A percentile compares a stretch with the other conserved stretches of the same genome.
These are phyloP conservation scores for Charaxes varanes DNA, from an alignment of 1,140 invertebrate species.

Conservation along the genomic window DNA sequence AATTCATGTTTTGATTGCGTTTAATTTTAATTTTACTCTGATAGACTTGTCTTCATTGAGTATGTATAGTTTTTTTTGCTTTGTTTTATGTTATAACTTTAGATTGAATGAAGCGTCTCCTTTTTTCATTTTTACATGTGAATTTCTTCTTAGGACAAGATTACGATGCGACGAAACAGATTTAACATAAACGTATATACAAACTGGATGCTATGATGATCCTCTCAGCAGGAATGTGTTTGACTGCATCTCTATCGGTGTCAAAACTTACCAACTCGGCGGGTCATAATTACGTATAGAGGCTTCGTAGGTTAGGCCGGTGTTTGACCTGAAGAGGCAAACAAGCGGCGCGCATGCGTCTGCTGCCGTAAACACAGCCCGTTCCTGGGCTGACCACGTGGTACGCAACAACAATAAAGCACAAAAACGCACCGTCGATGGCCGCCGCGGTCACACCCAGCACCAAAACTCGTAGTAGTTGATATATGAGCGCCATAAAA, in stretches of 20 bases:
- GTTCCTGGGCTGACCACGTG: constrained; percentile 47
- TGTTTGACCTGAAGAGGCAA: constrained; percentile 59
- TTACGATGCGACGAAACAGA: too few relatives aligned
- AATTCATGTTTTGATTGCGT: constrained; percentile 43
- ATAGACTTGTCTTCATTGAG: constrained; percentile 26
- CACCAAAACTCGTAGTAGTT: constrained; percentile 60
- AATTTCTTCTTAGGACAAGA: too few relatives aligned
- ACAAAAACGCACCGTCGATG: constrained; percentile 53
- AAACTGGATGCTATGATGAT: too few relatives aligned
- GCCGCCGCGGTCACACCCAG: constrained; percentile 64
- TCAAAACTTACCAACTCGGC: constrained; percentile 15
- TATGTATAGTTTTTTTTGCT: constrained; percentile 22
- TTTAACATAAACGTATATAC: too few relatives aligned
- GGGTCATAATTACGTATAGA: constrained; percentile 45
- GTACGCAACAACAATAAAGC: constrained; percentile 36
- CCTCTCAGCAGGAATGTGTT: too few relatives aligned
- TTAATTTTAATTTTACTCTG: constrained; percentile 33
- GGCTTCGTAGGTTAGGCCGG: constrained; percentile 56
- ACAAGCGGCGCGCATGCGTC: constrained; percentile 60
- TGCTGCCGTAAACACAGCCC: constrained; percentile 54
- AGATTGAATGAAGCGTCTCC: too few relatives aligned
- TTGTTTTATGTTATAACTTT: constrained; percentile 4
- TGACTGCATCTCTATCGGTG: constrained; percentile 2
- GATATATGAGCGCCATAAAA: constrained; percentile 67
- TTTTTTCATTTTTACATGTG: too few relatives aligned